phyloP scores from a whole-genome alignment of 1,140 invertebrate species.

The Drosophila lacertosa region DNA sequence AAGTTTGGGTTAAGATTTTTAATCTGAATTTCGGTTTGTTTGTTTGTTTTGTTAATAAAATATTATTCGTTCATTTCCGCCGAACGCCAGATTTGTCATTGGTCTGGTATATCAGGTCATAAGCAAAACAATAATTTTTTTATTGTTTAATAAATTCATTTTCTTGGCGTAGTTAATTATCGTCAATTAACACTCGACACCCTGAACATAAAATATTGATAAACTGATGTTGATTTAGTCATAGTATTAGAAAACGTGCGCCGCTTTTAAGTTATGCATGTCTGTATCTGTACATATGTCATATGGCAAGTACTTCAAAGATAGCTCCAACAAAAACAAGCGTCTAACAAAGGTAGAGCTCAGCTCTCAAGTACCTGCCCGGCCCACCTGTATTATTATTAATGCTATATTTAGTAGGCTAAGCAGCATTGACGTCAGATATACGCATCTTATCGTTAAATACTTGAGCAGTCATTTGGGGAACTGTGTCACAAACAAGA shows the following conservation, averaged over 20 bases:
- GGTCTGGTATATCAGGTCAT: background rate
- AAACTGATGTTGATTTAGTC: constrained; percentile 7
- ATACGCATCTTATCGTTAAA: background rate
- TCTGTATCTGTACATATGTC: background rate
- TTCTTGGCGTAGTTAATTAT: constrained; percentile 44
- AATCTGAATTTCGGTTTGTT: constrained; percentile 10
- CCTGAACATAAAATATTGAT: constrained; percentile 12
- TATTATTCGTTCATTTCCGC: constrained; percentile 30
- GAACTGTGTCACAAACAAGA: constrained; percentile 47
- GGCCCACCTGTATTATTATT: background rate
- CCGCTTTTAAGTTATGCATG: background rate
- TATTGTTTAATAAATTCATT: constrained; percentile 62
- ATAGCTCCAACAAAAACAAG: constrained; percentile 4
- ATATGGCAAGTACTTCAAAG: background rate
- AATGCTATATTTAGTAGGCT: background rate
- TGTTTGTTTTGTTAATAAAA: constrained; percentile 40
- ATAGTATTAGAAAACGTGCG: constrained; percentile 11
- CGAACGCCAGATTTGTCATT: constrained; percentile 26
- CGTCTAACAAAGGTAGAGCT: background rate
- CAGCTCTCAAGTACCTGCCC: background rate
- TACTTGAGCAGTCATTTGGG: constrained; percentile 12
- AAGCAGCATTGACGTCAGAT: constrained; percentile 27
- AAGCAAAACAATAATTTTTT: constrained; percentile 35
- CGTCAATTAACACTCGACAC: constrained; percentile 47
- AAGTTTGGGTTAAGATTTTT: background rate